Evolutionary conservation across 2,888 invertebrate species (phyloP), one percentile per base, ranked within the genome.

Genomic region (Hyalella azteca): DNA sequence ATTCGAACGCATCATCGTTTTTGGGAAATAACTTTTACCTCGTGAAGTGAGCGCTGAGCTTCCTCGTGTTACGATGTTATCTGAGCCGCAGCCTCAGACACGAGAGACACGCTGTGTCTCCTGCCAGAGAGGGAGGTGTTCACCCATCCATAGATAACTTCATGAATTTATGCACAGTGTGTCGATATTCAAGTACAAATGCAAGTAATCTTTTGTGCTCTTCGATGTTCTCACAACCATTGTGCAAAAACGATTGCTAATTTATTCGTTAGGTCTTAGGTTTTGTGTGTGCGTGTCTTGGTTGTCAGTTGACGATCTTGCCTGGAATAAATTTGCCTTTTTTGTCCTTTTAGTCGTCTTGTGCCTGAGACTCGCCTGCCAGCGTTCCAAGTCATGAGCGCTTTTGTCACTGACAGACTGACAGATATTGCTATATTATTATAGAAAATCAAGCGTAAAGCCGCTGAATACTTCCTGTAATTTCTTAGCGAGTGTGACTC

Each of bases 131-230:
- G n/a, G n/a, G n/a, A n/a, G n/a, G n/a, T n/a, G n/a, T n/a, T n/a
- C n/a, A n/a, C n/a, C n/a, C n/a, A n/a, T n/a, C n/a, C n/a, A n/a
- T 54, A 29, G 54, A 29, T 54, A 54, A 29, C 54, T 29, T 54
- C 54, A 54, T 36, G 66, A 36, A 66, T 36, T 66, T 66, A 66
- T 66, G 66, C 66, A 66, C 66, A 66, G 66, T 66, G 66, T 66
- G 66, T 66, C 66, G 66, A 66, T 66, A 66, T 66, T 66, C 66
- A 66, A 66, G 66, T 66, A 66, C 66, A 66, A 66, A 66, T 66
- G 66, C 66, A 66, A 36, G 32, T 66, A 66, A 66, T 66, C 66
- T 66, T 66, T 66, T 66, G 66, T 66, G 66, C 66, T 66, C 66
- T 66, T 66, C 66, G 39, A 66, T 66, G 66, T 66, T 66, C 66